Base-by-base conservation (phyloP, 2,888 invertebrate species). In the Metallyticus violacea region DNA sequence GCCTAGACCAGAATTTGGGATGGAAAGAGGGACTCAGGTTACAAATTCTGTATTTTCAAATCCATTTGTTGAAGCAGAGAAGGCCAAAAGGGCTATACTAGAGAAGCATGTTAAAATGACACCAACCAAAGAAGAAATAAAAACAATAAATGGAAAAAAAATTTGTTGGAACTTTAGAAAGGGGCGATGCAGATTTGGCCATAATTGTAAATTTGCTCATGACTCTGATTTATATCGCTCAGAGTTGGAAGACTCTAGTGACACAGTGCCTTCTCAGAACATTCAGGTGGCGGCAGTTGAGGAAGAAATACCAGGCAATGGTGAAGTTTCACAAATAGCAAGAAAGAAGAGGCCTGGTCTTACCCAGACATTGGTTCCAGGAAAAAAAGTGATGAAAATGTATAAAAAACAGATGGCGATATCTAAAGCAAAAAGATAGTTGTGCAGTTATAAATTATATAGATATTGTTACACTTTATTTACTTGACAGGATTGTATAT, bases 81-180 rank as follows among this genome's bases (percentile, higher is more conserved):
- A 95, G 90, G 97, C 97, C 2, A 97, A 98, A 91, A 95, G 96
- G 87, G 97, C 97, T 22, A 95, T 97, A 87, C 92, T 98, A 80
- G 97, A 98, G 90, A 97, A 97, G 90, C 98, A 98, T 91, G 98
- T 98, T 0, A 97, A 97, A 94, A 97, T 98, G 97, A 97, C 96
- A 90, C 94, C 93, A 15, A 92, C 92, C 88, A 95, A 95, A 91
- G 95, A 95, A 89, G 95, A 95, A 90, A 94, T 95, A n/a, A 94
- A 95, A 89, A 95, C 95, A 92, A 96, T 97, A 89, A 97, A 97
- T 91, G 97, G 97, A 0, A 96, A 96, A 90, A 97, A 96, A 91
- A 96, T 98, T 88, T 98, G 98, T 91, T 98, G 97, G 97, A 98
- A 97, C 92, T 97, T 97, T 91, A 93, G 97, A 77, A 97, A 97